Base-by-base conservation (phyloP, 2,888 invertebrate genomes). In the Exephanes ischioxanthus region DNA sequence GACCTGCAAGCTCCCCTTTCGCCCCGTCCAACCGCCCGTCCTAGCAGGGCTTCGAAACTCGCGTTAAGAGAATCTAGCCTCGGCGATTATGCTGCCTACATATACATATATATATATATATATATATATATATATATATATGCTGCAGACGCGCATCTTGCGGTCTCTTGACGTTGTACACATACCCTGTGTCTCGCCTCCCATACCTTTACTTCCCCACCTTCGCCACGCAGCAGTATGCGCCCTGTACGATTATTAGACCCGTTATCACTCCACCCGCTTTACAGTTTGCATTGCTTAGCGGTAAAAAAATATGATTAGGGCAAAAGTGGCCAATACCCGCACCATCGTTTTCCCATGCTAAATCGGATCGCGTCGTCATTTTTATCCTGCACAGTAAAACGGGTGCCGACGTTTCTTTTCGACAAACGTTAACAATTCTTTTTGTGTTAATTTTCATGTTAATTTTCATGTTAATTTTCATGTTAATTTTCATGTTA, bases 31-130 rank as follows among this genome's bases (percentile, higher is more conserved):
- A 30, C 19, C 53, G 45, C 66, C 55, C 70, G 48, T 14, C 66
- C 48, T 11, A 51, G 37, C 19, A 73, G 67, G 53, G 80, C 85
- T 83, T 80, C 80, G 77, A 86, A 86, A 86, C 85, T 86, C 80
- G 67, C 83, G 85, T 83, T 83, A 86, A 83, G 85, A 86, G 85
- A 86, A 80, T 86, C 85, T 70, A 83, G 85, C 55, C 77, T 86
- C 80, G 77, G 73, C 68, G 73, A 80, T 80, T 80, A 83, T 80
- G 83, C 73, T 53, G 76, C 63, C 19, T 53, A 53, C 0, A 30
- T 63, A 67, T 30, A 77, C 80, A 70, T 53, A 53, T n/a, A 37
- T 37, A 37, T 37, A 77, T 80, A 66, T 48, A 77, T 83, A 66
- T 53, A 77, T 80, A 66, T 53, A 77, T 83, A 66, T 53, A 77